Evolutionary conservation across 2,113 vertebrate genomes (phyloP), one percentile per base, ranked within the genome.

Genomic region (Indicator indicator): DNA sequence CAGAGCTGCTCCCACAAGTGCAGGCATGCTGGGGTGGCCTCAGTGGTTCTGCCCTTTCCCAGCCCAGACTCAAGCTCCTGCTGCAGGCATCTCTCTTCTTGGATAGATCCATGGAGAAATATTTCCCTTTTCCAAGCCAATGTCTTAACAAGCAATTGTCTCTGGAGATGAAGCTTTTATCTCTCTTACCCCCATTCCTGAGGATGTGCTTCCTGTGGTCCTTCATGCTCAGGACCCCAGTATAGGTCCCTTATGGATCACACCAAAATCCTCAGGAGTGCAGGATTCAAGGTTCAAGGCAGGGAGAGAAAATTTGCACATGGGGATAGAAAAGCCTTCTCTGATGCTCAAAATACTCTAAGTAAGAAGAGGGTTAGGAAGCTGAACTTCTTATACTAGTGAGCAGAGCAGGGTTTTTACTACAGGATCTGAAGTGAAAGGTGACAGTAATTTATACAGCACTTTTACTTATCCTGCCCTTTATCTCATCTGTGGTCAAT

Each of bases 401-500:
- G 16, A 90, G 40, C 12, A 58, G 19, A 90, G 27, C 20, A 62
- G 65, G 56, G 58, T 58, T 93, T 95, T 72, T 93, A 44, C 30
- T 93, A 15, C 80, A 36, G 36, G 36, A 36, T 36, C 69, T 88
- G 90, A 83, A 93, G 75, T 78, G 69, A 72, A 96, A 90, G 91
- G 94, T 95, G 90, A 94, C 86, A 95, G 76, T 95, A 96, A 93
- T 96, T 95, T 96, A 92, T 90, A 89, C 93, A 86, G 80, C 73
- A 93, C 83, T 96, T 96, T 95, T 91, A 91, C 89, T 95, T 97
- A 93, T 92, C 92, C 82, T 95, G 91, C 79, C 91, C 94, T 97
- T 94, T 94, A 95, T 91, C 93, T 96, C 87, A 95, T 97, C 91
- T 96, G 93, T 88, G 94, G 93, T 91, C 93, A 96, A 93, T 93